Base-by-base conservation (phyloP, 2,888 invertebrate species). In the Antheraea yamamai region DNA sequence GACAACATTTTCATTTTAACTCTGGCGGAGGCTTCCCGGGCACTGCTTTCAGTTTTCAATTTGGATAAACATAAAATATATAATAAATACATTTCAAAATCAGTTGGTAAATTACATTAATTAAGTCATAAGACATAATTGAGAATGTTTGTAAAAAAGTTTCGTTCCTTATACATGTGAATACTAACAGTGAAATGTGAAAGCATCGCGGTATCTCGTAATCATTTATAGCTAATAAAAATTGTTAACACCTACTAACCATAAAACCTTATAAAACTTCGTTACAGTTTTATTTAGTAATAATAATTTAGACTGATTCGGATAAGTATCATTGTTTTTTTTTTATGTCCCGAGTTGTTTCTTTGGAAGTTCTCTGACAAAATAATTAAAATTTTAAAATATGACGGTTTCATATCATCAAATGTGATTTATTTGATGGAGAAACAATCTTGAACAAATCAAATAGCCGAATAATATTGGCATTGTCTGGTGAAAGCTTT, bases 31-130 rank as follows among this genome's bases (percentile, higher is more conserved):
- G 95, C 39, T 96, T 95, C 88, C 96, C 96, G 0, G 96, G 95
- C 10, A 95, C 93, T 23, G 95, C 96, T 71, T 97, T 96, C 88
- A 95, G 95, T 78, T 97, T 97, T 93, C 97, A 97, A 85, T 97
- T 97, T 87, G 96, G 96, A 82, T 96, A 96, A 95, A 76, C 74
- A 75, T 71, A 47, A 73, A 74, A n/a, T 52, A 18, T n/a, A 71
- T 51, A 14, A 23, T 26, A 55, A 30, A 64, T 47, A 72, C 10
- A 72, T 70, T 55, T 71, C 55, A 61, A 58, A 71, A 72, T 39
- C 61, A 16, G 61, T 75, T 8, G 61, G 39, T n/a, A 70, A 70
- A 70, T 39, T 70, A 70, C 39, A 70, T 39, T 39, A 70, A 70
- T 70, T 70, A 70, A 70, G 39, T 39, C 70, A 39, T 70, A 39